A percentile compares a stretch with the other conserved stretches of the same genome.
Evolutionary conservation across 2,888 invertebrate species (phyloP).

Genomic region (Acleris cristana): DNA sequence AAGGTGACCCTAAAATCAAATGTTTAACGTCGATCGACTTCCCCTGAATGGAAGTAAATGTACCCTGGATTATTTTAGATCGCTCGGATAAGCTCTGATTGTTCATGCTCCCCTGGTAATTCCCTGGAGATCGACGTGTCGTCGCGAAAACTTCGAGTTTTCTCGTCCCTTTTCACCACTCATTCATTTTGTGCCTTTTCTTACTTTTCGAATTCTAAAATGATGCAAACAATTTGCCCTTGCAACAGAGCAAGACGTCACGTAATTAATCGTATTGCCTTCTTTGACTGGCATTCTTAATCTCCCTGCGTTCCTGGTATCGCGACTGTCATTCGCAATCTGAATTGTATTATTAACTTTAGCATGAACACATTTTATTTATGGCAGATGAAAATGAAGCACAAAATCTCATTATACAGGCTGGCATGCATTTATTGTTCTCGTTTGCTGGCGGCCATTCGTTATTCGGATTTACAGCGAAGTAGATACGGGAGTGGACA

Average conservation of each 20-base stretch:
- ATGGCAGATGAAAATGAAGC: slow-evolving; percentile 7
- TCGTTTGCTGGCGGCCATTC: slow-evolving; percentile 20
- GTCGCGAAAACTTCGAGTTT: slow-evolving; percentile 3
- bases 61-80: slow-evolving; percentile 7
- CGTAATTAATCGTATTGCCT: not conserved
- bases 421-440: slow-evolving; percentile 27
- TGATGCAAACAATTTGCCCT: slow-evolving; percentile 18
- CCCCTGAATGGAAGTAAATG: no score
- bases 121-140: not conserved
- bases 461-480: slow-evolving; percentile 29
- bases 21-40: no score
- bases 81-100: not conserved
- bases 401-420: slow-evolving; percentile 19
- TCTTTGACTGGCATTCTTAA: not conserved
- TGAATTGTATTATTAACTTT: not conserved
- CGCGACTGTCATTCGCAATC: not conserved
- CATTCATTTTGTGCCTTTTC: slow-evolving; percentile 1
- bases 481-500: slow-evolving; percentile 24
- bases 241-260: not conserved
- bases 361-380: slow-evolving; percentile 2
- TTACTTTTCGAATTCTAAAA: slow-evolving; percentile 8
- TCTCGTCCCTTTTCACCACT: not conserved
- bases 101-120: slow-evolving; percentile 3
- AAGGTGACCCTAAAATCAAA: no score
- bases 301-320: not conserved